Base-by-base conservation (phyloP, 2,113 vertebrate species). In the Leucopsar rothschildi region DNA sequence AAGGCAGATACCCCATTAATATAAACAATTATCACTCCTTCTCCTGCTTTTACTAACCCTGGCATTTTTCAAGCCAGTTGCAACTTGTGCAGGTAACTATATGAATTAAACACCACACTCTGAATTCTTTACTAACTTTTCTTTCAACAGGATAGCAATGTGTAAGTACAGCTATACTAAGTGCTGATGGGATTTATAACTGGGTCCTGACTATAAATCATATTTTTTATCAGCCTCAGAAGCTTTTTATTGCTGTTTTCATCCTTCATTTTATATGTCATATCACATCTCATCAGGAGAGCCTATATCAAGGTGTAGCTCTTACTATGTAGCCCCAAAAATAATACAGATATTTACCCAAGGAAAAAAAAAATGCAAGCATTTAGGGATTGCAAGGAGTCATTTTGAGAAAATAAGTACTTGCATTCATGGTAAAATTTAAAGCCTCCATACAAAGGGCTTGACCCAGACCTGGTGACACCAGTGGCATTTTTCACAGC, bases 141-240 rank as follows among this genome's bases (percentile, higher is more conserved):
- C 92, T 92, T 86, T 97, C 94, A 97, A 56, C 86, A 71, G 35
- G 1, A 9, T 35, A 91, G 71, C 33, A 91, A 77, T 0, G 0
- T n/a, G 27, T n/a, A 75, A 73, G 35, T 50, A 29, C 59, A 88
- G 76, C 56, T 64, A 25, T 9, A 90, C 23, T 56, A 75, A 86
- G 82, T 24, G 80, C 24, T 93, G 82, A 96, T 86, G 37, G 19
- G 64, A 91, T 91, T 92, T 96, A 93, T 60, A 83, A 87, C 57
- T 55, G 39, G 22, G 16, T 83, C 60, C 53, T 70, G 42, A 45
- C 15, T 45, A 81, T 80, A 95, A 92, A 75, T 86, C 75, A 61
- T 33, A 53, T 63, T 73, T 73, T 93, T 81, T 88, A 91, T 85
- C 72, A 92, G 47, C 29, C 35, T 64, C 50, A 37, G 20, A 63